These are phyloP conservation scores for Lepisosteus oculatus DNA, from an alignment of 2,113 vertebrate genomes.

Conservation along the genomic window DNA sequence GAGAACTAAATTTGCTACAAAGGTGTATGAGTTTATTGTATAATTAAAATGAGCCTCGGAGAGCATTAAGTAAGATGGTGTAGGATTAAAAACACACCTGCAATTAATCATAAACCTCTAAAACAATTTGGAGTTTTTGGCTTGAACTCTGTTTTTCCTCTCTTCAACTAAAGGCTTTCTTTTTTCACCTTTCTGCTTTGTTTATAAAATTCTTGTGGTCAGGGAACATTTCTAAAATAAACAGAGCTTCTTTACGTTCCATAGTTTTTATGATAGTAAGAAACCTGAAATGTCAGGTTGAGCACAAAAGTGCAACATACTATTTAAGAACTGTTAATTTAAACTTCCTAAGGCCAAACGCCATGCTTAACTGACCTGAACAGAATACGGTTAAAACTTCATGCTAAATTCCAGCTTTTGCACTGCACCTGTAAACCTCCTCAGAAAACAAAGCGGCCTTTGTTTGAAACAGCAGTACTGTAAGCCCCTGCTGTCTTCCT, in stretches of 20 bases:
- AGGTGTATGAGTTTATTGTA: slow-evolving; percentile 20
- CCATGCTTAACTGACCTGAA: slow-evolving; percentile 74
- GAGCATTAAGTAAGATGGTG: slow-evolving; percentile 28
- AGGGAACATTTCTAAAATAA: neutral
- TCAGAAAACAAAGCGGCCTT: slow-evolving; percentile 63
- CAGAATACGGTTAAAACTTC: slow-evolving; percentile 60
- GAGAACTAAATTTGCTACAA: neutral
- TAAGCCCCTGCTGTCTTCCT: slow-evolving; percentile 66
- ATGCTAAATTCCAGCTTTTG: neutral
- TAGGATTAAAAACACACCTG: slow-evolving; percentile 68
- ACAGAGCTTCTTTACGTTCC: slow-evolving; percentile 19
- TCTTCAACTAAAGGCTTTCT: slow-evolving; percentile 19
- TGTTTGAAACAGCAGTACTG: slow-evolving; percentile 55
- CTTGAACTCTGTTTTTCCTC: slow-evolving; percentile 36
- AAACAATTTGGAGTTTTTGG: slow-evolving; percentile 47
- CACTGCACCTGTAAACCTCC: slow-evolving; percentile 41
- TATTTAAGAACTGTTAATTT: slow-evolving; percentile 68
- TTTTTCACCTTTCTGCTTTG: slow-evolving; percentile 25
- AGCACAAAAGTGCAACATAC: slow-evolving; percentile 57
- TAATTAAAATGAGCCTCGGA: slow-evolving; percentile 61
- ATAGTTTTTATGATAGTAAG: slow-evolving; percentile 9
- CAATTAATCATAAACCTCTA: slow-evolving; percentile 59
- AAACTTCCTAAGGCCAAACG: slow-evolving; percentile 68
- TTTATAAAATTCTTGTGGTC: slow-evolving; percentile 14
- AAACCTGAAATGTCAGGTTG: slow-evolving; percentile 21